Evolutionary conservation across 2,888 invertebrate genomes (phyloP), one percentile per base, ranked within the genome.

Genomic region (Coelinius sp.): DNA sequence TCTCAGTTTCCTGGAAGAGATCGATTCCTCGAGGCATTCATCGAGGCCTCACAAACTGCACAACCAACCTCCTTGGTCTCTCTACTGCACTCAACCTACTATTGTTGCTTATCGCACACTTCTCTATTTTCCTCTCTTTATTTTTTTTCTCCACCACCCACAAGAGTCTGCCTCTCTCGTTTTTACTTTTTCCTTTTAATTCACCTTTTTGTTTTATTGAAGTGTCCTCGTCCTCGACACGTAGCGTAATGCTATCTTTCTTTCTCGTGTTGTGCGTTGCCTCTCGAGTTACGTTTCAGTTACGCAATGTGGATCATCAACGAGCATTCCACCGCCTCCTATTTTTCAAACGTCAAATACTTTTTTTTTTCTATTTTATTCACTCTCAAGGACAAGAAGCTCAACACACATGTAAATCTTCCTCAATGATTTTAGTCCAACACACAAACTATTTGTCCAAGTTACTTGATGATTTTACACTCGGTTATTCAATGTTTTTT

Each of bases 251-350:
- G 46, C 17, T 62, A 49, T 56, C 46, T 27, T 44, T 72, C 46
- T 53, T 31, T 62, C 56, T 59, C 41, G 49, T 14, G 41, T 65
- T 70, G 59, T 70, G 53, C 72, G 74, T 75, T 68, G 71, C 65
- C 75, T 76, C 73, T 75, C 73, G 75, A 74, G 77, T 70, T 71
- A 76, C 76, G 76, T 78, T 78, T 75, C 75, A 76, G 75, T 77
- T 77, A 77, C 77, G 77, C 77, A 77, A 77, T 73, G 44, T 66
- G 75, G 73, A 73, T 69, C 71, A 68, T 68, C 73, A 56, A 70
- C 70, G 72, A 74, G 71, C 72, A 70, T 70, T 66, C 66, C 70
- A 62, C 74, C 73, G 66, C 70, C 75, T 52, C 68, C 24, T 52
- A 17, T 62, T 65, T 63, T 59, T 53, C 44, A 17, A 25, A 53